A percentile compares a stretch with the other conserved stretches of the same genome.
Evolutionary conservation across 2,113 vertebrate species (phyloP).

Genomic region (Oceanites oceanicus): DNA sequence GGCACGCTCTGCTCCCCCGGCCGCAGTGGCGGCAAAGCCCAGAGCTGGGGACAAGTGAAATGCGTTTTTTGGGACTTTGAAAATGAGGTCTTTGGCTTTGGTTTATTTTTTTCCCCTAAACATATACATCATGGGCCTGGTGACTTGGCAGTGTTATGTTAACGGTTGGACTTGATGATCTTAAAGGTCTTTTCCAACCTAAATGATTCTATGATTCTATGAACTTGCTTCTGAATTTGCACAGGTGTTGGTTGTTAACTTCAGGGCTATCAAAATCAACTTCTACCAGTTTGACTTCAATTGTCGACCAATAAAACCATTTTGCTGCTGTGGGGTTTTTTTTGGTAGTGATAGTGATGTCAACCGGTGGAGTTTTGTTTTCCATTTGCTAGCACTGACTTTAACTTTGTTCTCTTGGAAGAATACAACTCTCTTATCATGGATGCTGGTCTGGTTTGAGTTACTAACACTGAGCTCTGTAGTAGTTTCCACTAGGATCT

Average conservation of each 20-base stretch:
- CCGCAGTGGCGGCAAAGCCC: fast-evolving
- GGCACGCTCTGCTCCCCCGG: fast-evolving
- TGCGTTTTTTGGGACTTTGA: too few relatives aligned
- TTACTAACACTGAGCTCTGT: neutral
- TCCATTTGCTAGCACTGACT: neutral
- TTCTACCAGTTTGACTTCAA: neutral
- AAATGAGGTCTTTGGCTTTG: neutral
- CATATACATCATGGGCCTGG: neutral
- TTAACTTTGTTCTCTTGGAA: neutral
- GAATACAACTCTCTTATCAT: neutral
- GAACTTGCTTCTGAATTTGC: neutral
- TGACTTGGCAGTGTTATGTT: neutral
- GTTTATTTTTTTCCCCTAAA: neutral
- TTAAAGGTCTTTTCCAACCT: too few relatives aligned
- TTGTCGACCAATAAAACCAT: neutral
- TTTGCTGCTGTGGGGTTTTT: neutral
- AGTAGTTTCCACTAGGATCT: neutral
- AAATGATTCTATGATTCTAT: neutral
- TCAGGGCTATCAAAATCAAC: neutral
- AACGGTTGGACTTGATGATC: too few relatives aligned
- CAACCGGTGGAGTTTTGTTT: neutral
- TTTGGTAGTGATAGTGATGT: neutral
- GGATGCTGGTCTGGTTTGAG: neutral
- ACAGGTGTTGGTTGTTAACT: neutral
- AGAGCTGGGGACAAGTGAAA: neutral